phyloP scores from a whole-genome alignment of 2,113 vertebrate species.

The Uria lomvia region DNA sequence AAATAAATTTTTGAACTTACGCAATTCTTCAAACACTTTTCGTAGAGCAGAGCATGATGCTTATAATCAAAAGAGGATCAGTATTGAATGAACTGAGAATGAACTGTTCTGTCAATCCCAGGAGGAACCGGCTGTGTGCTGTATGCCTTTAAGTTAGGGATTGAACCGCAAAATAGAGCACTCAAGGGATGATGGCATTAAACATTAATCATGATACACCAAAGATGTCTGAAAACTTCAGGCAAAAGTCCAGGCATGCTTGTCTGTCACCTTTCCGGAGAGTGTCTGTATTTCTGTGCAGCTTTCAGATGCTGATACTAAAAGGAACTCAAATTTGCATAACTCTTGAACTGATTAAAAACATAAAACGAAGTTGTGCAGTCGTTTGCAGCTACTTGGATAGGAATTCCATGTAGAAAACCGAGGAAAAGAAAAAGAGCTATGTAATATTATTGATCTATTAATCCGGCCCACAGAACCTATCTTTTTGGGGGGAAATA shows the following conservation, averaged over 20 bases:
- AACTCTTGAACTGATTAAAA: not conserved
- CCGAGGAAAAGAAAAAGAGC: not conserved
- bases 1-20: not conserved
- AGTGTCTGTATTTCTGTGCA: not conserved
- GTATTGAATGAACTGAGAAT: not conserved
- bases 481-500: not conserved
- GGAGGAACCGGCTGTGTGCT: not conserved
- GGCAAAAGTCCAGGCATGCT: not conserved
- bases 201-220: not conserved
- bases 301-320: not conserved
- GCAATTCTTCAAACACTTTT: not conserved
- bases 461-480: not conserved
- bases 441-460: not conserved
- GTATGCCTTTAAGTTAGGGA: not conserved
- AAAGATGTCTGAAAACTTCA: not conserved
- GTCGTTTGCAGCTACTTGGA: not conserved
- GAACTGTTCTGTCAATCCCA: not conserved
- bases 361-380: not conserved
- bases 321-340: not conserved
- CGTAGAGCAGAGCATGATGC: not conserved
- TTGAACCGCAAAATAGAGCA: not conserved
- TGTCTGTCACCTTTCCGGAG: not conserved
- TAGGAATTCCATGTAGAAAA: not conserved
- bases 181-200: not conserved
- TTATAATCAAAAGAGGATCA: constrained; percentile 14